These are phyloP conservation scores for Antechinus flavipes DNA, from an alignment of 2,113 vertebrate genomes.

Conservation along the genomic window DNA sequence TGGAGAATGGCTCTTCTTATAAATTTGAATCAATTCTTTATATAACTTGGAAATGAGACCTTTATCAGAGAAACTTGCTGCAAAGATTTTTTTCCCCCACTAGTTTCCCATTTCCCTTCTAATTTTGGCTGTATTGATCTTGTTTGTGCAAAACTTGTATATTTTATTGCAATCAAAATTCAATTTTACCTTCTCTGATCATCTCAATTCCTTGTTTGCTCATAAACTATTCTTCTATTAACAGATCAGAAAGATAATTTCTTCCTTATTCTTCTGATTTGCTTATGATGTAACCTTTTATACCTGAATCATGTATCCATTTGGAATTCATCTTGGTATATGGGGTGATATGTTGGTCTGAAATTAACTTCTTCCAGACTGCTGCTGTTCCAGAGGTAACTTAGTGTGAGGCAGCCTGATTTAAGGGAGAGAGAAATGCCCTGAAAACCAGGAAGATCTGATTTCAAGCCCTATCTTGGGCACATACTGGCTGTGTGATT, in stretches of 20 bases:
- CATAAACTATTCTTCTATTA: not conserved
- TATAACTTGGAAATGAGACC: not conserved
- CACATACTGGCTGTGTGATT: not conserved
- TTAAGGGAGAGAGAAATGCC: not conserved
- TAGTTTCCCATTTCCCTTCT: not conserved
- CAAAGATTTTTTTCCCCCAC: not conserved
- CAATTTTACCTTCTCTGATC: not conserved
- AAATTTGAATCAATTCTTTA: not conserved
- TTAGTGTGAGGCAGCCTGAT: not conserved
- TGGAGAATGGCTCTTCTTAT: not conserved
- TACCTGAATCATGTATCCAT: not conserved
- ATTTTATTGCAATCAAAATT: not conserved
- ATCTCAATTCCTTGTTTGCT: not conserved
- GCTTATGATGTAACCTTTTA: not conserved
- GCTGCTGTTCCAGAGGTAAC: not conserved
- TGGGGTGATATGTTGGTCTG: not conserved
- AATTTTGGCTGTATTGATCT: not conserved
- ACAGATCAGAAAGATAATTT: not conserved
- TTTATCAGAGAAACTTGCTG: not conserved
- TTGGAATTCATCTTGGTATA: not conserved
- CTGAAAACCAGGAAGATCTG: not conserved
- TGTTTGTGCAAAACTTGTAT: not conserved
- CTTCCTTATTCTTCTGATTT: not conserved
- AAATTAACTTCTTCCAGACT: not conserved
- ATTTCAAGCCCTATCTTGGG: not conserved